Base-by-base conservation (phyloP, 2,888 invertebrate genomes). In the Apodemia duryi region DNA sequence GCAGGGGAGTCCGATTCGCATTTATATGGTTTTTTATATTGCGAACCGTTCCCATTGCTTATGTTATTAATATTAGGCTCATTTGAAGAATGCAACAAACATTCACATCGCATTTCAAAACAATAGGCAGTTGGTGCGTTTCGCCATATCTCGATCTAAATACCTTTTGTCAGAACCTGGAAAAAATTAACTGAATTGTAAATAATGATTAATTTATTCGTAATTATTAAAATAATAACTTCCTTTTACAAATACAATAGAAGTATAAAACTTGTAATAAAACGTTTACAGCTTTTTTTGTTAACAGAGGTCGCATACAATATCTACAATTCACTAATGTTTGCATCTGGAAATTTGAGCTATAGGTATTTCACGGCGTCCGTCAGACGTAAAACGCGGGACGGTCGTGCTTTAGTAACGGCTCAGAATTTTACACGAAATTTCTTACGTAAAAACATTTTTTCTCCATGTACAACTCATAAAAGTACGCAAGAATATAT, bases 61-160 rank as follows among this genome's bases (percentile, higher is more conserved):
- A 21, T 51, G 7, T 21, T 51, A 60, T 60, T 35, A 54, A 35
- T 32, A 35, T 60, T 60, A 35, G 60, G 35, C 6, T 29, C 29
- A 54, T 29, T 54, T 54, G 77, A 76, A 78, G 79, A 82, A 84
- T 75, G 77, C 54, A 75, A 83, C 78, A 77, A 81, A 83, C 86
- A 85, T 84, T 88, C 88, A 83, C 88, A 88, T 79, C 74, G 75
- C 68, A 66, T 71, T 71, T 69, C 84, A 83, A 87, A 86, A 91
- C 90, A 91, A 90, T 91, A 83, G 90, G 80, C 87, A 81, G 87
- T 88, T 86, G 84, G 79, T 69, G 78, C 80, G 79, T 77, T 79
- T 76, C 74, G 63, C 75, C 80, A 87, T 86, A 88, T 90, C 88
- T 74, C 76, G 72, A 90, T 90, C 88, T 82, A 83, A 84, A 85